Evolutionary conservation across 37 sponge, comb jelly and placozoan species (phyloP), one percentile per base, ranked within the genome.

Genomic region (Ianthella basta): DNA sequence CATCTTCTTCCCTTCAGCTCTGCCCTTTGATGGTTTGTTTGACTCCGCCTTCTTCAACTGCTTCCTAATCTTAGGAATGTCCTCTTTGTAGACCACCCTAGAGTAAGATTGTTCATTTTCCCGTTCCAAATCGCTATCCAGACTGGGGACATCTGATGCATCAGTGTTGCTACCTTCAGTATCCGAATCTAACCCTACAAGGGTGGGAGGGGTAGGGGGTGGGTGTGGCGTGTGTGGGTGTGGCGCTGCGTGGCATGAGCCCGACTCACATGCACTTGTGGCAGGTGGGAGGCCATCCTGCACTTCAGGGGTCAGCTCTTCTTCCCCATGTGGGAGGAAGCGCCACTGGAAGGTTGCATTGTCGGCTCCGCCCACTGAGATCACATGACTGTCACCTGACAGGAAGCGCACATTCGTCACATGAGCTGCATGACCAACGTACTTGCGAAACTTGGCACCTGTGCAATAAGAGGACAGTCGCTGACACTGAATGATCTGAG

Each of bases 261-360:
- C 50, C 3, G 50, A 32, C 70, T 69, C 35, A 69, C 70, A 69
- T 32, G 34, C 70, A 69, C 70, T 69, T 34, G 70, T 30, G 18
- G 27, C 35, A 69, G 70, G 70, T 1, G 27, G 70, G 32, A 32
- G 29, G 34, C 10, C 34, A 1, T 69, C 70, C 10, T n/a, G 32
- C 10, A 30, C 70, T 34, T 32, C 50, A 44, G 8, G 50, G 8
- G 50, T 3, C 8, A 44, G 50, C 50, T 8, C 50, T 8, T 44
- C 50, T 32, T 60, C 86, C 1, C 87, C 94, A 0, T 65, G 66
- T 18, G 86, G 84, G 21, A 95, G 44, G 55, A 98, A 90, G 53
- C 80, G 79, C 99, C 99, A 98, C 85, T 94, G 99, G 86, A 98
- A 98, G 24, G 96, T 82, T 60, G 91, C 93, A 70, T 98, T 95